Conservation (phyloP, 1,140 invertebrate genomes). For the Tyrophagus putrescentiae region DNA sequence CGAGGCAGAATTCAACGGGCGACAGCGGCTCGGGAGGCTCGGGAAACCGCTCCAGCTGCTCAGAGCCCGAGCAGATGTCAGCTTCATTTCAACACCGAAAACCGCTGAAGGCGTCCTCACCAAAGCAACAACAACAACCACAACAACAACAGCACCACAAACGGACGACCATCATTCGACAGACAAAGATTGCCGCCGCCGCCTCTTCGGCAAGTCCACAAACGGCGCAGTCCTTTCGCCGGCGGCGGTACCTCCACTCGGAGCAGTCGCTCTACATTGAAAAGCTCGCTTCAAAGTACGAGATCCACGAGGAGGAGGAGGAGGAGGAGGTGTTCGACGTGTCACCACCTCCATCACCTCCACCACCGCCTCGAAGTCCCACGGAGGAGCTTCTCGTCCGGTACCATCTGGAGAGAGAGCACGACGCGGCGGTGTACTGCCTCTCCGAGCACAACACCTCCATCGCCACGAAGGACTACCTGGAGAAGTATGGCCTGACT, state of each 20-base stretch:
- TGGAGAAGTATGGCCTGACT: slow-evolving; percentile 19
- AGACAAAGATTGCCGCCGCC: background rate
- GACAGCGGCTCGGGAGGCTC: background rate
- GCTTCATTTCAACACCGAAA: background rate
- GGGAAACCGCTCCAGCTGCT: background rate
- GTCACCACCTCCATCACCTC: background rate
- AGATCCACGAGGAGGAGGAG: background rate
- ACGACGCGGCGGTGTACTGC: slow-evolving; percentile 11
- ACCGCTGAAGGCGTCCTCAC: background rate
- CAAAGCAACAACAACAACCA: background rate
- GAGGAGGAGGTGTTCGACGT: background rate
- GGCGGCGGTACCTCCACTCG: background rate
- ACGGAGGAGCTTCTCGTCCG: background rate
- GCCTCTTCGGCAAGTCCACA: background rate
- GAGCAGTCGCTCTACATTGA: slow-evolving; percentile 18
- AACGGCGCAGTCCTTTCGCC: background rate
- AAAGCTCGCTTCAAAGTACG: slow-evolving; percentile 12
- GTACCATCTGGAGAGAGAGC: background rate
- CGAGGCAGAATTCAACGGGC: background rate
- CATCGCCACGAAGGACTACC: slow-evolving; percentile 20
- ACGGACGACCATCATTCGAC: background rate
- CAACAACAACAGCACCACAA: background rate
- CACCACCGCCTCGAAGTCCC: too few species aligned
- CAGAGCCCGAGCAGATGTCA: background rate
- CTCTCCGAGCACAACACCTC: slow-evolving; percentile 13